Evolutionary conservation across 2,113 vertebrate species (phyloP).

Genomic region (Halcyon senegalensis): DNA sequence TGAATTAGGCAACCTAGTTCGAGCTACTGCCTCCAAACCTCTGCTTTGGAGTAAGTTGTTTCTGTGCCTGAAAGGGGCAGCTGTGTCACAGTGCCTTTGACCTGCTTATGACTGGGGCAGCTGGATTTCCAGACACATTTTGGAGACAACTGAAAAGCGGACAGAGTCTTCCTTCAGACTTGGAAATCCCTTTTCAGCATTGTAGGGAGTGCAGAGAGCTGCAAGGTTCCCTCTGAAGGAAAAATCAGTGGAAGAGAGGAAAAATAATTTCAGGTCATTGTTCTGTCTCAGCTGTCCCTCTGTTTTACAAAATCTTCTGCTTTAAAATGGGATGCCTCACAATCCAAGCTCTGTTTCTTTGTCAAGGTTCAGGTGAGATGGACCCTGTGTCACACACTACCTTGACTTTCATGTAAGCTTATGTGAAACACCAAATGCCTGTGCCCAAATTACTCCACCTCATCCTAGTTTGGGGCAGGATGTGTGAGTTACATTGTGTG

Average conservation of each 20-base stretch:
- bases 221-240: background rate
- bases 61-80: background rate
- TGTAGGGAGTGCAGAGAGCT: background rate
- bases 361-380: background rate
- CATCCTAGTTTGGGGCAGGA: background rate
- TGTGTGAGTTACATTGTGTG: background rate
- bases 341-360: background rate
- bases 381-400: background rate
- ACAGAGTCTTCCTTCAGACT: background rate
- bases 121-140: background rate
- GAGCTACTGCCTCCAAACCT: background rate
- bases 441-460: background rate
- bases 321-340: background rate
- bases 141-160: background rate
- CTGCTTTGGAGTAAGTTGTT: background rate
- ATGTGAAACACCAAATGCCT: background rate
- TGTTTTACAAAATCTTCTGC: background rate
- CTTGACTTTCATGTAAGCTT: background rate
- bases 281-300: background rate
- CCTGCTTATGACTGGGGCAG: background rate
- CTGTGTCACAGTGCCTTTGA: background rate
- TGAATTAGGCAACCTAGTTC: background rate
- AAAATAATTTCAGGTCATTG: background rate
- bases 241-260: background rate
- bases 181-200: background rate